Evolutionary conservation across 2,888 invertebrate species (phyloP).

Genomic region (Ormyrus thymus): DNA sequence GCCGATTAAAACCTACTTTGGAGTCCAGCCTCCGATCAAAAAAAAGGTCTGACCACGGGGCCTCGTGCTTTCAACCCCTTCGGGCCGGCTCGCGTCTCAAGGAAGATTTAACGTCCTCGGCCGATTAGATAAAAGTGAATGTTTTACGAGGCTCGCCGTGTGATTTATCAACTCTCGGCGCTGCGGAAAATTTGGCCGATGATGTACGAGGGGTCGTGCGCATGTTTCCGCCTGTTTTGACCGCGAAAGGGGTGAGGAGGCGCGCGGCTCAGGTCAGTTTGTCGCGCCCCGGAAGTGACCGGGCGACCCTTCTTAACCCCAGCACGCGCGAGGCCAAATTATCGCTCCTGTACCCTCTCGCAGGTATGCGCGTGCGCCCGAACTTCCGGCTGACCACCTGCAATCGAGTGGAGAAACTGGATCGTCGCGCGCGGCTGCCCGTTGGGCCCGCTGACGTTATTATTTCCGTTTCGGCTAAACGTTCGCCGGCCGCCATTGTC

Average conservation of each 20-base stretch:
- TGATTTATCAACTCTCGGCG: slow-evolving; percentile 43
- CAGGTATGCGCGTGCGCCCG: slow-evolving; percentile 22
- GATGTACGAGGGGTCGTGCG: slow-evolving; percentile 71
- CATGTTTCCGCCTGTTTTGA: slow-evolving; percentile 75
- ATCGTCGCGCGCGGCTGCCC: slow-evolving; percentile 26
- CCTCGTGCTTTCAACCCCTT: neutral
- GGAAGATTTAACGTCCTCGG: slow-evolving; percentile 46
- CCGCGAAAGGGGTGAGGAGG: slow-evolving; percentile 72
- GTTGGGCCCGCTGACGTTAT: slow-evolving; percentile 25
- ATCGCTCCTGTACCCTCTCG: slow-evolving; percentile 58
- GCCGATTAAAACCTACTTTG: slow-evolving; percentile 45
- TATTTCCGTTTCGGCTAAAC: slow-evolving; percentile 52
- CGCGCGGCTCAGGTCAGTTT: slow-evolving; percentile 71
- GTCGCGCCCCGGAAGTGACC: slow-evolving; percentile 66
- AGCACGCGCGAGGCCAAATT: slow-evolving; percentile 63
- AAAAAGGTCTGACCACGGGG: neutral
- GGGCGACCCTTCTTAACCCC: slow-evolving; percentile 35
- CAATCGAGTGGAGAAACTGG: slow-evolving; percentile 42
- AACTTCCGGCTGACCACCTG: slow-evolving; percentile 26
- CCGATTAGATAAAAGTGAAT: slow-evolving; percentile 47
- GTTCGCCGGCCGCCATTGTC: neutral
- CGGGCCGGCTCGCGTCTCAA: neutral
- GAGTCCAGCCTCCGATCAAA: slow-evolving; percentile 4
- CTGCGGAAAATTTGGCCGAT: slow-evolving; percentile 43
- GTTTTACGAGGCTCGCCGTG: slow-evolving; percentile 38